phyloP scores from a whole-genome alignment of 2,113 vertebrate species.

The Cettia cetti region DNA sequence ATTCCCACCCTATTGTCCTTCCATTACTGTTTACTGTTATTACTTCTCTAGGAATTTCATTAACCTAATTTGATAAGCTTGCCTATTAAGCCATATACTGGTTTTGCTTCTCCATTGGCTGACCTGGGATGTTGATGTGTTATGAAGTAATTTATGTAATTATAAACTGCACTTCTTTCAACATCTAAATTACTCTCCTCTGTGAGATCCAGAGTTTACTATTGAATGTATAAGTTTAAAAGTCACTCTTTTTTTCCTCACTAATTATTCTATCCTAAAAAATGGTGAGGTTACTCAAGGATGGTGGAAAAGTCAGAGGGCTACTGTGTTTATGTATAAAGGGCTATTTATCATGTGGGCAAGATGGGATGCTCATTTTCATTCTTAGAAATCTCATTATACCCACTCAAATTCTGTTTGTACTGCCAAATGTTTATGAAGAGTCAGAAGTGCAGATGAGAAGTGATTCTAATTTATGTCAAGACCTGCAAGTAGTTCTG shows the following conservation, averaged over 20 bases:
- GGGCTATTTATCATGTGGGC: neutral
- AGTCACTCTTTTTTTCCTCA: neutral
- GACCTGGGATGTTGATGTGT: neutral
- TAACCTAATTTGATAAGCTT: neutral
- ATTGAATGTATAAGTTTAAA: neutral
- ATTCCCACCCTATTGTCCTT: neutral
- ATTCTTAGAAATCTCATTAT: neutral
- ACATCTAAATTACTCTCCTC: neutral
- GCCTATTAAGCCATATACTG: neutral
- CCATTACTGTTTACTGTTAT: neutral
- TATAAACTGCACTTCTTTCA: neutral
- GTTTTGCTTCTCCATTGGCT: neutral
- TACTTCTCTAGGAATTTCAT: neutral
- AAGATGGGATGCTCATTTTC: neutral
- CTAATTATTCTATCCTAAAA: neutral
- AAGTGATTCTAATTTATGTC: neutral
- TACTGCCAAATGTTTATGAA: neutral
- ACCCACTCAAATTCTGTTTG: neutral
- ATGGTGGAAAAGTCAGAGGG: neutral
- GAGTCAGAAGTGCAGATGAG: neutral
- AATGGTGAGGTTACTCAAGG: neutral
- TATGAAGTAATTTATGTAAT: neutral
- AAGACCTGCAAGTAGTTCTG: neutral
- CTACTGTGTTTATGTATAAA: neutral
- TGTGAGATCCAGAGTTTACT: neutral